Conservation (phyloP, 1,140 invertebrate species). For the Polyergus mexicanus region DNA sequence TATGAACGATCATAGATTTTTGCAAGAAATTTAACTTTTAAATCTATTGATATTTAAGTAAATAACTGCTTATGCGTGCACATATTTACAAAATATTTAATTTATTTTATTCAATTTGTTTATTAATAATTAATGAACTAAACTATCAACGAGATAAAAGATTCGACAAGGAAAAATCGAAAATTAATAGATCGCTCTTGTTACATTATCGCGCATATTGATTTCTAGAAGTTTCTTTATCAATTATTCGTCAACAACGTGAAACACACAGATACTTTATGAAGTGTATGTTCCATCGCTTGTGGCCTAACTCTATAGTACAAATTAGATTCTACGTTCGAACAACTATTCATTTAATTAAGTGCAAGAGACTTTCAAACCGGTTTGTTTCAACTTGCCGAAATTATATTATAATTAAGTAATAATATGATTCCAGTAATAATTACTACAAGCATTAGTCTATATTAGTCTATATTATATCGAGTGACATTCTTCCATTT, state of each 20-base stretch:
- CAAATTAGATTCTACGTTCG: slow-evolving; percentile 49
- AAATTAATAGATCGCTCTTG: not conserved
- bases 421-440: not conserved
- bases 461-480: not conserved
- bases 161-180: not conserved
- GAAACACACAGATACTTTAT: not conserved
- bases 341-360: slow-evolving; percentile 43
- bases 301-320: slow-evolving; percentile 57
- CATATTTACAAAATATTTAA: not conserved
- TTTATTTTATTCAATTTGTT: not conserved
- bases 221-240: slow-evolving; percentile 10
- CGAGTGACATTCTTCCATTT: not conserved
- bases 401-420: slow-evolving; percentile 32
- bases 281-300: slow-evolving; percentile 37
- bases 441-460: not conserved
- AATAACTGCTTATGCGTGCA: not conserved
- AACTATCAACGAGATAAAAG: not conserved
- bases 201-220: not conserved
- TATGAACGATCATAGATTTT: not conserved
- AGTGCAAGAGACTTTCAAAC: not conserved
- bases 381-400: slow-evolving; percentile 43
- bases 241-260: not conserved
- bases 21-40: not conserved
- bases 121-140: no score
- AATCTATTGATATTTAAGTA: not conserved